Conservation (phyloP, 1,140 invertebrate species). For the Drosophila navojoa region DNA sequence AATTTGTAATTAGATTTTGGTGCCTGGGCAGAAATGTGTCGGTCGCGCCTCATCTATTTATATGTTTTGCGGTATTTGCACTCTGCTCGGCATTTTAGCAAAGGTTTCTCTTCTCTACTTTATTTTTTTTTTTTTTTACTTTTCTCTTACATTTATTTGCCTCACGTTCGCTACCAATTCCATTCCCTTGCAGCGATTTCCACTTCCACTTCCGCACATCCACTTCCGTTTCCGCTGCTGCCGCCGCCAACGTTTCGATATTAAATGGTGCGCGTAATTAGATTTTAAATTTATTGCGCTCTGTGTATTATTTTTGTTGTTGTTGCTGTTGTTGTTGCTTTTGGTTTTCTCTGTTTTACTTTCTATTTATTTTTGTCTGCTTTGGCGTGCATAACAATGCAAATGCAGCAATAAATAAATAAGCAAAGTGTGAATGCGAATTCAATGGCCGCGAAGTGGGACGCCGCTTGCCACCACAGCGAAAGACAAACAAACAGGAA, state of each 20-base stretch:
- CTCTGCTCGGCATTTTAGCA: slow-evolving; percentile 27
- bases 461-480: background rate
- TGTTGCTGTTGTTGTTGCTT: background rate
- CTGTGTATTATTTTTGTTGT: slow-evolving; percentile 25
- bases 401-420: slow-evolving; percentile 77
- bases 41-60: slow-evolving; percentile 53
- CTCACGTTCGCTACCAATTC: slow-evolving; percentile 53
- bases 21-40: slow-evolving; percentile 16
- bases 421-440: slow-evolving; percentile 74
- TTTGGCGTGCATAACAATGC: slow-evolving; percentile 76
- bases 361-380: slow-evolving; percentile 59
- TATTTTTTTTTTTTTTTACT: no score
- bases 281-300: slow-evolving; percentile 80
- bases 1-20: slow-evolving; percentile 74
- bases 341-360: slow-evolving; percentile 24
- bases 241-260: slow-evolving; percentile 58
- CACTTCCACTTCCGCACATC: slow-evolving; percentile 8
- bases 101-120: slow-evolving; percentile 12
- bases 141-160: slow-evolving; percentile 33
- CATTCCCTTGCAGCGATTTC: background rate
- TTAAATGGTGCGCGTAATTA: slow-evolving; percentile 82
- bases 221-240: slow-evolving; percentile 43
- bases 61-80: slow-evolving; percentile 59
- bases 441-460: slow-evolving; percentile 46
- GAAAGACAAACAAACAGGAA: slow-evolving; percentile 10